A percentile compares a stretch with the other conserved stretches of the same genome.
Conservation (phyloP, 2,888 invertebrate species). For the Achlya flavicornis region DNA sequence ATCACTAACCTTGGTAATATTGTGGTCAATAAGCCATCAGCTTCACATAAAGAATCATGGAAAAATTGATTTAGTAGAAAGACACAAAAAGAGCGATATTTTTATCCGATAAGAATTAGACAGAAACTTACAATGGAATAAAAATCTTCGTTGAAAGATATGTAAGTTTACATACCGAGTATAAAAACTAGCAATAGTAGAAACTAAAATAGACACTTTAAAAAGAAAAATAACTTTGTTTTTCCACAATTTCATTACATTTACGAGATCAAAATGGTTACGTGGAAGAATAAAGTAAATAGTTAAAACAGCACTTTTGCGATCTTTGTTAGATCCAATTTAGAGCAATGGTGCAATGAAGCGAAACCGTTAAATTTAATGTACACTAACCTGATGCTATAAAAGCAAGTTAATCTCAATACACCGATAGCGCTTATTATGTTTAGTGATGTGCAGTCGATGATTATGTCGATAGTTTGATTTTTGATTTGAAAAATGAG, state of each 20-base stretch:
- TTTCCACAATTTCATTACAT: conserved; percentile 15
- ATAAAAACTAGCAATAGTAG: neutral
- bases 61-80: no score
- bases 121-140: no score
- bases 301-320: conserved; percentile 60
- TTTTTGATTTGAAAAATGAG: neutral
- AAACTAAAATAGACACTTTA: conserved; percentile 7
- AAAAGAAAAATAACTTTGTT: conserved; percentile 8
- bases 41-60: no score
- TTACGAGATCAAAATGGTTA: conserved; percentile 39
- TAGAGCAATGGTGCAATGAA: conserved; percentile 72
- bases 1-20: no score
- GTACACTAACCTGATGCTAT: conserved; percentile 79
- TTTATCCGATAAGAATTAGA: no score
- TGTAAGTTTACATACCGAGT: neutral
- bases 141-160: no score
- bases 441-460: conserved; percentile 52
- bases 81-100: no score
- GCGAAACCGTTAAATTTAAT: conserved; percentile 79
- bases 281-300: conserved; percentile 52
- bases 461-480: conserved; percentile 22
- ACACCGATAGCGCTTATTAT: conserved; percentile 81
- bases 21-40: no score
- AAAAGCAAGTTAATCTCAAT: conserved; percentile 83
- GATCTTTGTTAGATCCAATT: conserved; percentile 75